phyloP scores from a whole-genome alignment of 2,113 vertebrate species.

The Sebastes schlegelii region DNA sequence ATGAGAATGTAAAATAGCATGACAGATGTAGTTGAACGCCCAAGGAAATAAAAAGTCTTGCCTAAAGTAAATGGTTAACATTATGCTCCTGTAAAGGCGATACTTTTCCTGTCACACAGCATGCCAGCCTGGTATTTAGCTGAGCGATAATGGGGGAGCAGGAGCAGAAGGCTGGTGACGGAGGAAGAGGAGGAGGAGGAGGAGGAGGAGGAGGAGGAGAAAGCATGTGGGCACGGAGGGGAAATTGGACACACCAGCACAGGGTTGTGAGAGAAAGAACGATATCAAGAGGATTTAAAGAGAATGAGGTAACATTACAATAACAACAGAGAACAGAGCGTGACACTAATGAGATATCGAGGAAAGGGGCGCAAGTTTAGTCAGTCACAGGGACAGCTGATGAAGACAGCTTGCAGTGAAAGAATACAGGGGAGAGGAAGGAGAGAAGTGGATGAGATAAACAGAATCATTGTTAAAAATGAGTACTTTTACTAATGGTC shows the following conservation, averaged over 20 bases:
- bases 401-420: constrained; percentile 29
- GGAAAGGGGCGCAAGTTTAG: constrained; percentile 49
- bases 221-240: constrained; percentile 48
- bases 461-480: neutral
- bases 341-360: constrained; percentile 66
- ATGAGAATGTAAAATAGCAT: constrained; percentile 22
- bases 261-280: constrained; percentile 52
- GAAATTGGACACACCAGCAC: constrained; percentile 59
- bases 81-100: constrained; percentile 36
- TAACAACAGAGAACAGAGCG: constrained; percentile 55
- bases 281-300: constrained; percentile 64
- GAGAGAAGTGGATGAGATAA: constrained; percentile 35
- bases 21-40: constrained; percentile 36
- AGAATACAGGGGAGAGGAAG: constrained; percentile 20
- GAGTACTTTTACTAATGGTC: neutral
- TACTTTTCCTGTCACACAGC: constrained; percentile 58
- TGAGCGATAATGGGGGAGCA: constrained; percentile 54
- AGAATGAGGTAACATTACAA: constrained; percentile 64
- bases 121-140: constrained; percentile 62
- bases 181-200: constrained; percentile 53
- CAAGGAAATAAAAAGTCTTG: constrained; percentile 38
- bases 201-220: constrained; percentile 47
- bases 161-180: constrained; percentile 33
- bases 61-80: constrained; percentile 21
- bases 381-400: constrained; percentile 28